Base-by-base conservation (phyloP, 2,797 vertebrate species). In the Bufotes viridis region DNA sequence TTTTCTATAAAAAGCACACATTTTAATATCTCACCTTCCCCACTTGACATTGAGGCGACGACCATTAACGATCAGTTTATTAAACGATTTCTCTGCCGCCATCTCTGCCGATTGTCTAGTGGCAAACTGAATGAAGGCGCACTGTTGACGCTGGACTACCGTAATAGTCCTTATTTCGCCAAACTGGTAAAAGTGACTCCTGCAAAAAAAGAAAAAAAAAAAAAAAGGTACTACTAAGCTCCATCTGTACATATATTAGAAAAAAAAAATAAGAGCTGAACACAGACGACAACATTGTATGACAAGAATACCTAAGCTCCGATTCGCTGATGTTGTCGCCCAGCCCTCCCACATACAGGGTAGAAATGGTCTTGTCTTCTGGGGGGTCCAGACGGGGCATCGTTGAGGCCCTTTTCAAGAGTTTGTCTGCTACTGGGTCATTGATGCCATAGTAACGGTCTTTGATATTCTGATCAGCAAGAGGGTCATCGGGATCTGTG, bases 401-500 rank as follows among this genome's bases (percentile, higher is more conserved):
- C 60, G 98, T 97, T 10, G 98, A 98, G 0, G 98, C 98, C 90
- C 98, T 94, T 90, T 98, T 99, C 87, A 99, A 95, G 75, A 99
- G 96, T 91, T 99, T 99, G 93, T 99, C 96, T 84, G 98, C 98
- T 34, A 99, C 98, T 0, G 98, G 98, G 88, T 99, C 98, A 51
- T 99, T 99, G 90, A 99, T 98, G 51, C 98, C 98, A 4, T 99
- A 99, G 90, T 97, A 99, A 90, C 98, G 96, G 91, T 99, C 98
- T 91, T 99, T 99, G 79, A 99, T 99, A 92, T 99, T 99, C 93
- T 99, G 98, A 94, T 99, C 98, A 12, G 98, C 98, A 83, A 99
- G 95, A 0, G 98, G 98, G 85, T 99, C 98, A 0, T 99, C 98
- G 1, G 98, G 98, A 92, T 99, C 98, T 20, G 98, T 99, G 82